These are phyloP conservation scores for Myotis myotis DNA, from an alignment of 2,797 vertebrate species.

Conservation along the genomic window DNA sequence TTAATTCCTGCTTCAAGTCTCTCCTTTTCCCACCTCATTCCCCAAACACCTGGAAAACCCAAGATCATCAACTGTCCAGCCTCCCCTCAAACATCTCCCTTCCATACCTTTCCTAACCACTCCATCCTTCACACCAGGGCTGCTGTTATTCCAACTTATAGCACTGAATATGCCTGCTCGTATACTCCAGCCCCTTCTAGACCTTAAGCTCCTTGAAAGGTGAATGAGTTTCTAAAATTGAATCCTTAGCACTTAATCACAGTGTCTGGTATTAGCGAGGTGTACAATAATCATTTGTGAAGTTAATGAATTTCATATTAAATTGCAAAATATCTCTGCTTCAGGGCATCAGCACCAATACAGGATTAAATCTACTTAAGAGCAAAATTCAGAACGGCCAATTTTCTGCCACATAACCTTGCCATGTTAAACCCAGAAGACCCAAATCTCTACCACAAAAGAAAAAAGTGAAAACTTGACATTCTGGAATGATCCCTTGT, in stretches of 20 bases:
- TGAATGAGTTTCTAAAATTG: neutral
- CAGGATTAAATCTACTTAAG: slow-evolving; percentile 8
- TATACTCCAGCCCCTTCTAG: neutral
- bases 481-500: neutral
- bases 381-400: slow-evolving; percentile 37
- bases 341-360: neutral
- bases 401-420: neutral
- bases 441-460: neutral
- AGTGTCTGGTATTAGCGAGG: neutral
- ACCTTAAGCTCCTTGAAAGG: neutral
- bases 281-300: neutral
- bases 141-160: neutral
- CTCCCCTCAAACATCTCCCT: neutral
- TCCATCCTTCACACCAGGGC: neutral
- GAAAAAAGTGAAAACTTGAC: neutral
- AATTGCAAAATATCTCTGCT: neutral
- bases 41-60: neutral
- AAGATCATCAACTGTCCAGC: neutral
- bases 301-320: slow-evolving; percentile 5
- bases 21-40: neutral
- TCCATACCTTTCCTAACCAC: neutral
- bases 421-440: neutral
- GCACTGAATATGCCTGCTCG: neutral
- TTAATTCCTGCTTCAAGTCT: neutral
- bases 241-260: neutral